phyloP scores from a whole-genome alignment of 2,888 invertebrate species.

The Camptogramma bilineatum region DNA sequence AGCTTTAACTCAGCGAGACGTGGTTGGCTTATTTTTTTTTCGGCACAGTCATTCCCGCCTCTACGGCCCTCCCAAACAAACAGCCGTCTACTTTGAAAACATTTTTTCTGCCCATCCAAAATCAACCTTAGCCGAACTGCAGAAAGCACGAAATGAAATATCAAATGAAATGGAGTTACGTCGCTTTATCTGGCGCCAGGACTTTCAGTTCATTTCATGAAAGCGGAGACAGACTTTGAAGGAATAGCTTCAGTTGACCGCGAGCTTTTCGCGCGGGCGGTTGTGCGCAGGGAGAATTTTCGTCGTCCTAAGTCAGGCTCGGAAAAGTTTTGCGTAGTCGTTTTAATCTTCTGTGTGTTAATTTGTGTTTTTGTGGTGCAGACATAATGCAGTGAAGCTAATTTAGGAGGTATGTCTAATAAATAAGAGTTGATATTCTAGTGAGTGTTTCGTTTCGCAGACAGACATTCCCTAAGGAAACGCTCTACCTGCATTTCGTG shows the following conservation, averaged over 20 bases:
- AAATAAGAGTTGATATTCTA: constrained; percentile 5
- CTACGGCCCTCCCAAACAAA: constrained; percentile 85
- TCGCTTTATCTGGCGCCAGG: constrained; percentile 49
- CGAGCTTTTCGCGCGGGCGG: constrained; percentile 75
- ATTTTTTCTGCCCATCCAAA: constrained; percentile 52
- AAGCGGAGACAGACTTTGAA: constrained; percentile 73
- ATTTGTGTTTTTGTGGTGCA: constrained; percentile 47
- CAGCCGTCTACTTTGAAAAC: constrained; percentile 82
- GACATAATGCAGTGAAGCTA: constrained; percentile 39
- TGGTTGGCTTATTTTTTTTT: constrained; percentile 85
- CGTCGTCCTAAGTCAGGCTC: constrained; percentile 46
- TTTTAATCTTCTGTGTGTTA: constrained; percentile 41
- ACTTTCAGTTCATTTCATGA: constrained; percentile 83
- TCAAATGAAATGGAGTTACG: constrained; percentile 47
- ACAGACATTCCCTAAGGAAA: constrained; percentile 27
- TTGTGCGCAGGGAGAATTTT: constrained; percentile 50
- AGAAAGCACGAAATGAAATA: constrained; percentile 32
- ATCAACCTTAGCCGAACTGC: constrained; percentile 28
- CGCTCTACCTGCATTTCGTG: constrained; percentile 32
- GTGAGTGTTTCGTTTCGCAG: constrained; percentile 25
- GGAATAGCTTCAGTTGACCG: constrained; percentile 79
- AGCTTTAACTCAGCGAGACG: constrained; percentile 83
- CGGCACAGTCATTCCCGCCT: constrained; percentile 84
- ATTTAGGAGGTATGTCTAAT: constrained; percentile 32
- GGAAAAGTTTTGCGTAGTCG: constrained; percentile 73